Percentiles rank a stretch among this genome's conserved stretches.
Evolutionary conservation across 53 echinoderm and acorn worm species (phyloP).

Genomic region (Paracentrotus lividus): DNA sequence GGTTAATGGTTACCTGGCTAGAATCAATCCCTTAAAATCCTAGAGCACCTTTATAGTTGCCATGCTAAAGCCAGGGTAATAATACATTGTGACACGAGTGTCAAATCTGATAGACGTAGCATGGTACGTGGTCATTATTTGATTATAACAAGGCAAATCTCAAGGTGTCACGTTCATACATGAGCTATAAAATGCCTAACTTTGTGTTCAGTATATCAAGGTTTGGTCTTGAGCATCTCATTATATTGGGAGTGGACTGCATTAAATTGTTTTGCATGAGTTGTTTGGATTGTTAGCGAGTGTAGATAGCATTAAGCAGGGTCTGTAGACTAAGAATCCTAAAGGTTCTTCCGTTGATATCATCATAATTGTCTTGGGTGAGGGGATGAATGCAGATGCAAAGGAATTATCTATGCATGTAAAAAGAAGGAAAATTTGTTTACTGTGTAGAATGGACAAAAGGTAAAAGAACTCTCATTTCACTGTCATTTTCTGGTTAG

Average conservation of each 20-base stretch:
- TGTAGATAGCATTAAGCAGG: conserved; percentile 26
- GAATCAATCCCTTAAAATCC: no score
- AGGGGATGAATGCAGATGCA: neutral
- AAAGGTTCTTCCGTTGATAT: conserved; percentile 30
- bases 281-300: neutral
- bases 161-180: no score
- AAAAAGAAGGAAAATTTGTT: neutral
- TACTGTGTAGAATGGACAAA: neutral
- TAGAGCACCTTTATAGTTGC: no score
- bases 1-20: no score
- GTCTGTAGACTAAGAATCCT: conserved; percentile 15
- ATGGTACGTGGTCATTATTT: no score
- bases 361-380: neutral
- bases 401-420: conserved; percentile 32
- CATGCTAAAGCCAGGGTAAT: no score
- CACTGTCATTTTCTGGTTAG: neutral
- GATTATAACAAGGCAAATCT: no score
- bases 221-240: no score
- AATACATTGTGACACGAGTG: no score
- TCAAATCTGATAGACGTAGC: no score
- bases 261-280: neutral
- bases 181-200: neutral
- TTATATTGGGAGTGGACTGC: no score
- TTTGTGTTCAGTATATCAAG: no score
- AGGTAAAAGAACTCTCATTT: neutral